Evolutionary conservation across 2,797 vertebrate species (phyloP).

Genomic region (Enteromius afrohamiltoni): DNA sequence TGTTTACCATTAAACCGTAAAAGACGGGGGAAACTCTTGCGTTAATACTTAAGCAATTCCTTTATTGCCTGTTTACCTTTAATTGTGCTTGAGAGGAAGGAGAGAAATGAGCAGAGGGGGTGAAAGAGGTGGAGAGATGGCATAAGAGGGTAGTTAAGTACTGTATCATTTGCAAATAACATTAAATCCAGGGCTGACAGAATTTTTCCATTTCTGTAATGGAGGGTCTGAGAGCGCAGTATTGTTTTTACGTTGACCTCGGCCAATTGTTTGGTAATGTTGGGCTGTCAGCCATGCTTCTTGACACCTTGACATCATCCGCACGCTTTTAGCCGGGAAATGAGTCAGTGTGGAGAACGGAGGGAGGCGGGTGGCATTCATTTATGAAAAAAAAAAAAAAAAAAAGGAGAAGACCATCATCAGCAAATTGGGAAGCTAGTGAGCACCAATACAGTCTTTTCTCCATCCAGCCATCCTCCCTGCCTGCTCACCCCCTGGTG

Average conservation of each 20-base stretch:
- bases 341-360: constrained; percentile 34
- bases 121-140: constrained; percentile 5
- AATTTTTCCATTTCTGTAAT: constrained; percentile 58
- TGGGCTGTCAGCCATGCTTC: constrained; percentile 56
- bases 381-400: background rate
- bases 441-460: constrained; percentile 43
- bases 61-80: constrained; percentile 58
- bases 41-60: constrained; percentile 51
- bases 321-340: constrained; percentile 50
- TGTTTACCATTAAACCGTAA: constrained; percentile 35
- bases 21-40: background rate
- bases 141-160: constrained; percentile 42
- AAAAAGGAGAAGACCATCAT: constrained; percentile 42
- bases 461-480: constrained; percentile 12
- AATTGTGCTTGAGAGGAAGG: constrained; percentile 51
- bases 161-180: constrained; percentile 63
- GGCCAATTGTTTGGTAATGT: constrained; percentile 56
- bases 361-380: background rate
- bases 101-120: constrained; percentile 21
- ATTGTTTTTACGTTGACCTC: constrained; percentile 56
- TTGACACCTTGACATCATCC: constrained; percentile 57
- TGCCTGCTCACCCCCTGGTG: background rate
- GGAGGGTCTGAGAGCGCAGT: constrained; percentile 47
- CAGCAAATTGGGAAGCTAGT: constrained; percentile 53
- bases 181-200: constrained; percentile 49